Evolutionary conservation across 1,140 invertebrate genomes (phyloP), one percentile per base, ranked within the genome.

Genomic region (Microvelia longipes): DNA sequence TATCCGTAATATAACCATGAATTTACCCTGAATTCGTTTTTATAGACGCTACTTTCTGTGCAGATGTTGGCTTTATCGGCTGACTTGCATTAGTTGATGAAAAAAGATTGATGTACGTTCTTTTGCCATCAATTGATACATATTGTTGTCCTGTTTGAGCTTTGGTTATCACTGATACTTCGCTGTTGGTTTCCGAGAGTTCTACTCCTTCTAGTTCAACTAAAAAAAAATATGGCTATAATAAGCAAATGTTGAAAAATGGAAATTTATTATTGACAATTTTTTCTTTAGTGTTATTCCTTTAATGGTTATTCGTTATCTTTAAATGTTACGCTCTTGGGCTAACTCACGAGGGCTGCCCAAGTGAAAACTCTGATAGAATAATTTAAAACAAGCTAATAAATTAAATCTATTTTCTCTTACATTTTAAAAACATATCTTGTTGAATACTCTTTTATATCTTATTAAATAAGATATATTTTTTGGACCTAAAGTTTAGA

Each of bases 101-200:
- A 77, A 92, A 91, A 1, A 94, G 79, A 80, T 93, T 92, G 71
- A 94, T 83, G 79, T 94, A 93, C 1, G 91, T 94, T 74, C 90
- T 82, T 79, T 92, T 91, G 28, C 92, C 92, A 76, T 94, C 92
- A 70, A 94, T 94, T n/a, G 91, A 93, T 2, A 94, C 92, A 78
- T 92, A 93, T 68, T 91, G 89, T 75, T 93, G 87, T 68, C 87
- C 86, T 60, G 88, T 88, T 27, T 88, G 84, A 11, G 89, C 84
- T 0, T 87, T 87, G 1, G 90, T 90, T 26, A 92, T 87, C 28
- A 92, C 89, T 75, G 89, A 88, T n/a, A 82, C 83, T 28, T 78
- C 76, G 2, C 78, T 77, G 73, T 80, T 78, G 19, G 81, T 71
- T 14, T 74, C 76, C 2, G 73, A 74, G 0, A 76, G 67, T 69